Conservation (phyloP, 1,140 invertebrate species). For the Drosophila sulfurigaster region DNA sequence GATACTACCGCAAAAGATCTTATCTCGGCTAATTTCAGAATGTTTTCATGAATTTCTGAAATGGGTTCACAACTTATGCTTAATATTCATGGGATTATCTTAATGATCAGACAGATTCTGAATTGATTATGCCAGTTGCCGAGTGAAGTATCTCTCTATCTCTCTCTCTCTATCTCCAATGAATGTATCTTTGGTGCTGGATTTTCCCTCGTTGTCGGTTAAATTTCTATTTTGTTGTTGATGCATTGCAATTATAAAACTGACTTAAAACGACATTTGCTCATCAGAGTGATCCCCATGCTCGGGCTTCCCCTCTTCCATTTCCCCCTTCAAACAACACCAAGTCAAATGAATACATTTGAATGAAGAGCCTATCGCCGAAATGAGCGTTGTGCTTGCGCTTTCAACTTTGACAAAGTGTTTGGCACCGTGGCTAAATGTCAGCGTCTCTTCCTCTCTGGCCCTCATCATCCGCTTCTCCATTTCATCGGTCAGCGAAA, state of each 20-base stretch:
- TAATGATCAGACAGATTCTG: constrained; percentile 1
- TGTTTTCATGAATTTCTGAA: constrained; percentile 14
- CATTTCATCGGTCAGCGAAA: neutral
- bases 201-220: constrained; percentile 1
- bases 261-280: constrained; percentile 52
- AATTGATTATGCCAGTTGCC: constrained; percentile 6
- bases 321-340: constrained; percentile 7
- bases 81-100: constrained; percentile 18
- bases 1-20: neutral
- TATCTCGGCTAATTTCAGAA: constrained; percentile 15
- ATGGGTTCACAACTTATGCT: neutral
- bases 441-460: constrained; percentile 25
- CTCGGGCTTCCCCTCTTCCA: neutral
- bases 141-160: neutral
- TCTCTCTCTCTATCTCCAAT: neutral
- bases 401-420: constrained; percentile 65
- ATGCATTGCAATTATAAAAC: constrained; percentile 56
- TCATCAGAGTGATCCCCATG: constrained; percentile 23
- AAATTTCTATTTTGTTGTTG: constrained; percentile 47
- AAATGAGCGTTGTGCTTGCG: constrained; percentile 38
- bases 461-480: neutral
- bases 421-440: constrained; percentile 60
- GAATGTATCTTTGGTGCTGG: constrained; percentile 16
- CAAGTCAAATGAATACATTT: constrained; percentile 46
- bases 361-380: constrained; percentile 4